These are phyloP conservation scores for Globodera rostochiensis DNA, from an alignment of 1,140 invertebrate genomes.

Conservation along the genomic window DNA sequence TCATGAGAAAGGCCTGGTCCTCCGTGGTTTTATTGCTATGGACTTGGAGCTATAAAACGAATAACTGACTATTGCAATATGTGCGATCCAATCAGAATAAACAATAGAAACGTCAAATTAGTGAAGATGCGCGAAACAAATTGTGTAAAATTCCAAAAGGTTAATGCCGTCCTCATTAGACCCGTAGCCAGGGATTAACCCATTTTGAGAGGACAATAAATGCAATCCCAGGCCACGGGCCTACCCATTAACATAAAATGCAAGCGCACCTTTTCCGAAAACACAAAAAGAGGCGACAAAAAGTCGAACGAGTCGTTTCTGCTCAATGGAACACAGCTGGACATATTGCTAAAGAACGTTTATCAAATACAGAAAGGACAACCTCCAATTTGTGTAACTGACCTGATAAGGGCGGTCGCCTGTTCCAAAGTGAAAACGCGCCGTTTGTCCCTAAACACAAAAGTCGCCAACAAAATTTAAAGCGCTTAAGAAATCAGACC, in stretches of 20 bases:
- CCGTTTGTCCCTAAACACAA: slow-evolving; percentile 38
- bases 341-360: slow-evolving; percentile 79
- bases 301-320: slow-evolving; percentile 76
- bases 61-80: neutral
- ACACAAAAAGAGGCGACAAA: slow-evolving; percentile 92
- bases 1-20: slow-evolving; percentile 1
- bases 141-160: neutral
- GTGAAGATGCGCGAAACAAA: no score
- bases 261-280: slow-evolving; percentile 83
- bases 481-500: slow-evolving; percentile 73
- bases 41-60: neutral
- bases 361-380: slow-evolving; percentile 68
- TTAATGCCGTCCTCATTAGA: neutral
- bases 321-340: slow-evolving; percentile 85
- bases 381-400: neutral
- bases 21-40: neutral
- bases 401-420: slow-evolving; percentile 77
- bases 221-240: neutral
- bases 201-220: neutral
- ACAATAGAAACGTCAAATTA: no score
- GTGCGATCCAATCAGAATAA: neutral
- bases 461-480: slow-evolving; percentile 16
- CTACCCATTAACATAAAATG: neutral
- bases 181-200: no score
- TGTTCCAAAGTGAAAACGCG: slow-evolving; percentile 87